Evolutionary conservation across 2,113 vertebrate species (phyloP).

Genomic region (Limnothrissa miodon): DNA sequence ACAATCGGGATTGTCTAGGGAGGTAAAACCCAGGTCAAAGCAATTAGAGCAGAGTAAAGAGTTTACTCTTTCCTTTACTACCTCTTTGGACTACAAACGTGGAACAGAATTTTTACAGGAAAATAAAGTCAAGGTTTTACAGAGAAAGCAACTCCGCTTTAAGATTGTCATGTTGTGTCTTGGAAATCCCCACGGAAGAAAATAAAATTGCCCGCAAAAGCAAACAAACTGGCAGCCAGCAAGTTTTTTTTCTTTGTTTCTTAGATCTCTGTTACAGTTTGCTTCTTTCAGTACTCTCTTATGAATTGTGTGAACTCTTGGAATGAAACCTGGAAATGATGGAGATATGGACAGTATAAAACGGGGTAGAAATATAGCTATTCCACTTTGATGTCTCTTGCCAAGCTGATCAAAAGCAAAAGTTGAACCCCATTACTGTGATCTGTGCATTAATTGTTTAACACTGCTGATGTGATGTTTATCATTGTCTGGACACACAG

Average conservation of each 20-base stretch:
- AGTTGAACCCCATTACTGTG: neutral
- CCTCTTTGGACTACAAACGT: conserved; percentile 5
- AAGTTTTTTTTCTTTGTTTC: neutral
- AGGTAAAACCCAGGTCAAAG: conserved; percentile 27
- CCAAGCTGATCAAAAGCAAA: neutral
- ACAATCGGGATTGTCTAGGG: neutral
- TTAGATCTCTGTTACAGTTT: neutral
- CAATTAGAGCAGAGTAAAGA: conserved; percentile 30
- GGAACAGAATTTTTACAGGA: conserved; percentile 6
- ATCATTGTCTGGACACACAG: neutral
- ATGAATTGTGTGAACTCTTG: neutral
- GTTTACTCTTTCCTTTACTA: conserved; percentile 19
- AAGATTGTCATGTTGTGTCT: neutral
- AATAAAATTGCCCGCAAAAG: neutral
- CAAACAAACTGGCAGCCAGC: neutral
- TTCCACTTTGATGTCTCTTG: neutral
- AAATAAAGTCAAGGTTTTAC: neutral
- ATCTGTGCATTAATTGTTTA: neutral
- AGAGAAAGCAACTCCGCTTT: neutral
- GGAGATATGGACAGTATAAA: neutral
- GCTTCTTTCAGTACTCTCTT: neutral
- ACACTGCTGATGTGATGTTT: neutral
- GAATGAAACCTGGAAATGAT: neutral
- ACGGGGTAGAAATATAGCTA: neutral
- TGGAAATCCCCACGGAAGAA: neutral